These are phyloP conservation scores for Lynx canadensis DNA, from an alignment of 2,113 vertebrate genomes.

Conservation along the genomic window DNA sequence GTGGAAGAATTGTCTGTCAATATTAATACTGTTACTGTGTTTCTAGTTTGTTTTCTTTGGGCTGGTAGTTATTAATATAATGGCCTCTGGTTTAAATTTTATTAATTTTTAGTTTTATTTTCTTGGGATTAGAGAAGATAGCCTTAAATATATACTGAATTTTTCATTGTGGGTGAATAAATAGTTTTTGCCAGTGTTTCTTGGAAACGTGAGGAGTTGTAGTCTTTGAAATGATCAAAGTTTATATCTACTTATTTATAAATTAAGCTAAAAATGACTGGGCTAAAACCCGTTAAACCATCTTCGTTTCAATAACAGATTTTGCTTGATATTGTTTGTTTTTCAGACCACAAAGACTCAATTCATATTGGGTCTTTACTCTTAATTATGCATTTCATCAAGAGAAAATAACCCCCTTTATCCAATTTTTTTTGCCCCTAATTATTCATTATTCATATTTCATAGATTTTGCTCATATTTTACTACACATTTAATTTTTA, in stretches of 20 bases:
- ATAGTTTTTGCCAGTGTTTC: not conserved
- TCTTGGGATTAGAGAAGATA: not conserved
- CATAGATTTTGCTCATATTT: not conserved
- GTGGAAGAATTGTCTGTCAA: not conserved
- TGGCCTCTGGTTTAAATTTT: not conserved
- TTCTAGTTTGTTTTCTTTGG: not conserved
- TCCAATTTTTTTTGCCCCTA: not conserved
- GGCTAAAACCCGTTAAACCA: not conserved
- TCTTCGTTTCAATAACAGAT: not conserved
- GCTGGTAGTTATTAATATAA: not conserved
- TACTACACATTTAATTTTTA: not conserved
- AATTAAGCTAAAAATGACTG: not conserved
- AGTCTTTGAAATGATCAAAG: not conserved
- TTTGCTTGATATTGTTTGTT: not conserved
- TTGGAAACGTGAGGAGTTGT: not conserved
- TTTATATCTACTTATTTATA: not conserved
- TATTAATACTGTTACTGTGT: not conserved
- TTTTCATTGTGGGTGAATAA: not conserved
- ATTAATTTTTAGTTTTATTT: conserved; percentile 29
- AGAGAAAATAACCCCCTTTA: not conserved
- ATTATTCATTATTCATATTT: not conserved
- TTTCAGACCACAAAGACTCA: not conserved
- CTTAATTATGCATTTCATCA: not conserved
- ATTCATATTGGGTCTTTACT: not conserved
- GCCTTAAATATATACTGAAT: not conserved